Evolutionary conservation across 2,113 vertebrate species (phyloP).

Genomic region (Oncorhynchus clarkii): DNA sequence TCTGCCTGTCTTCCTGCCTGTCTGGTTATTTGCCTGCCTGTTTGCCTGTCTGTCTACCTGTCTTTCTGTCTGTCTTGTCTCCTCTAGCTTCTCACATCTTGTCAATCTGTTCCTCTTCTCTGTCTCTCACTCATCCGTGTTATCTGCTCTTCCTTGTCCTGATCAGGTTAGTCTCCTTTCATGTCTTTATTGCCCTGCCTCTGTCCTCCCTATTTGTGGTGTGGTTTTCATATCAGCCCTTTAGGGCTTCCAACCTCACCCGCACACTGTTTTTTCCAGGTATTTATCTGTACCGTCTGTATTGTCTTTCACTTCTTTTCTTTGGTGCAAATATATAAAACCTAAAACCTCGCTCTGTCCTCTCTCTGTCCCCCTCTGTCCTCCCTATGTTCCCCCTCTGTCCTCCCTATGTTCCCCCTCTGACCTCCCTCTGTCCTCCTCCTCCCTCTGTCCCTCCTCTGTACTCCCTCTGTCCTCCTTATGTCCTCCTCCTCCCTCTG

Average conservation of each 20-base stretch:
- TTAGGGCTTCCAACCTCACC: too few relatives aligned
- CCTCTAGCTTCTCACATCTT: not conserved
- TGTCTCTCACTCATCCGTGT: constrained; percentile 73
- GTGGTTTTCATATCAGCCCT: constrained; percentile 21
- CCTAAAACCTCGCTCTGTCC: constrained; percentile 83
- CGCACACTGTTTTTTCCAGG: constrained; percentile 28
- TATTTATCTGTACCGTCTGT: constrained; percentile 76
- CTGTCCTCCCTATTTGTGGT: constrained; percentile 77
- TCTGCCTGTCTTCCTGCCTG: constrained; percentile 50
- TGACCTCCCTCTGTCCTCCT: too few relatives aligned
- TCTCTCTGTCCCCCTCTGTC: constrained; percentile 4
- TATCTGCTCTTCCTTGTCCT: constrained; percentile 77
- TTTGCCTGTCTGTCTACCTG: constrained; percentile 28
- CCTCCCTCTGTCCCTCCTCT: too few relatives aligned
- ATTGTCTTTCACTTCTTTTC: constrained; percentile 75
- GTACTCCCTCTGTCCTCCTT: too few relatives aligned
- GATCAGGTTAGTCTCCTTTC: constrained; percentile 83
- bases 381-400: too few relatives aligned
- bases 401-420: too few relatives aligned
- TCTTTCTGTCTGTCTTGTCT: constrained; percentile 1
- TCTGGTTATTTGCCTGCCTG: constrained; percentile 45
- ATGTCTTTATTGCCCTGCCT: constrained; percentile 78
- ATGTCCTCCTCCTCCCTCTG: too few relatives aligned
- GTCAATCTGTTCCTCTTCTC: constrained; percentile 36
- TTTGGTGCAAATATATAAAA: not conserved